Percentiles rank a stretch among this genome's conserved stretches.
Conservation (phyloP, 1,140 invertebrate genomes). For the Bombus vancouverensis region DNA sequence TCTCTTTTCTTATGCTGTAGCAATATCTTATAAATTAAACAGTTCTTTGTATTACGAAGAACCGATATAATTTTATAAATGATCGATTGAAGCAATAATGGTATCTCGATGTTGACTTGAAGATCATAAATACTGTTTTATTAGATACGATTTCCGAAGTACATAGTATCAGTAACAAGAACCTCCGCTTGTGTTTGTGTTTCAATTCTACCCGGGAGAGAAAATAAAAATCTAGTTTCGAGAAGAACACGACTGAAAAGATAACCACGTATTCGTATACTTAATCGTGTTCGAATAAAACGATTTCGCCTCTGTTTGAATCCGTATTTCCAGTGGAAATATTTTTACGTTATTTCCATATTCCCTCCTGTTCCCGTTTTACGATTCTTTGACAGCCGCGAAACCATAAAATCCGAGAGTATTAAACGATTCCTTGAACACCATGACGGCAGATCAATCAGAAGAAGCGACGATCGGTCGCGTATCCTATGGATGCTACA, state of each 20-base stretch:
- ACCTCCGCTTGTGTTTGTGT: neutral
- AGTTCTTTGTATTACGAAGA: neutral
- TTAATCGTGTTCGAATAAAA: constrained; percentile 22
- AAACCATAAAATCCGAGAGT: constrained; percentile 28
- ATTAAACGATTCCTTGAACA: constrained; percentile 37
- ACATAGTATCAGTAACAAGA: neutral
- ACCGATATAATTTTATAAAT: neutral
- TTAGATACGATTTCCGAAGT: neutral
- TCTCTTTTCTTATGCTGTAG: neutral
- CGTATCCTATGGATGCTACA: constrained; percentile 28
- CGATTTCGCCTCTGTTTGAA: neutral
- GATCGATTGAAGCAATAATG: neutral
- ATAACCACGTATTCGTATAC: constrained; percentile 23
- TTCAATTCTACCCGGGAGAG: neutral
- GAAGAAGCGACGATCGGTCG: constrained; percentile 31
- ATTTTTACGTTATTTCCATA: constrained; percentile 32
- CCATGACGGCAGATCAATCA: constrained; percentile 34
- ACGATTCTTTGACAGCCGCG: constrained; percentile 27
- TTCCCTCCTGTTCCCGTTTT: neutral
- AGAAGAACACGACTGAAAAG: neutral
- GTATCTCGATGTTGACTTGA: neutral
- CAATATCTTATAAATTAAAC: neutral
- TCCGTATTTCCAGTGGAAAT: constrained; percentile 26
- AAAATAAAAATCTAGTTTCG: constrained; percentile 15
- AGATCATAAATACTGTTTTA: neutral